Percentiles rank a stretch among this genome's conserved stretches.
Evolutionary conservation across 2,797 vertebrate species (phyloP).

Genomic region (Sciaenops ocellatus): DNA sequence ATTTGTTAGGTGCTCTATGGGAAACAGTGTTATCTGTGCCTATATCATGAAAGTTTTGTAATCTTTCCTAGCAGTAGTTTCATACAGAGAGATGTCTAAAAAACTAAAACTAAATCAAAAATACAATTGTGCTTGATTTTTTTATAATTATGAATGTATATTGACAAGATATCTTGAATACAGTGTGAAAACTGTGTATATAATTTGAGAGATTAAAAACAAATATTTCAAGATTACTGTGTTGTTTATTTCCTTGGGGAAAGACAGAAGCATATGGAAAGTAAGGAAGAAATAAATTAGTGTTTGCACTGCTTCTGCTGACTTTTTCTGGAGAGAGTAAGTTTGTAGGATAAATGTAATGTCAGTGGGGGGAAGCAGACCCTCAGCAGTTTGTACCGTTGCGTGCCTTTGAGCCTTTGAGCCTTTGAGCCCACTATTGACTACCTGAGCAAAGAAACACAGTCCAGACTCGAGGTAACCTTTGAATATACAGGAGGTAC

Average conservation of each 20-base stretch:
- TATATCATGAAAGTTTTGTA: conserved; percentile 29
- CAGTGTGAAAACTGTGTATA: conserved; percentile 55
- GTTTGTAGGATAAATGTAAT: conserved; percentile 29
- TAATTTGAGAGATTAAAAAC: conserved; percentile 71
- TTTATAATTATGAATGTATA: conserved; percentile 74
- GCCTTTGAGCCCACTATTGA: conserved; percentile 12
- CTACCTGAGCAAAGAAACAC: conserved; percentile 5
- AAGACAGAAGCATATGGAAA: background rate
- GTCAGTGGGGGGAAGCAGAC: background rate
- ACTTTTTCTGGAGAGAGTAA: background rate
- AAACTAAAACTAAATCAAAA: conserved; percentile 31
- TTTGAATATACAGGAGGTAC: background rate
- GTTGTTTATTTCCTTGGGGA: background rate
- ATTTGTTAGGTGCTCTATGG: conserved; percentile 44
- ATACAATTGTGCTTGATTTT: conserved; percentile 38
- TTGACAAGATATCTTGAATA: conserved; percentile 46
- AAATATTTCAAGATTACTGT: conserved; percentile 44
- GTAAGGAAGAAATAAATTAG: background rate
- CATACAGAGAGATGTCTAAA: conserved; percentile 21
- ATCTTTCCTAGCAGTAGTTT: conserved; percentile 27
- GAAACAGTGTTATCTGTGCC: conserved; percentile 46
- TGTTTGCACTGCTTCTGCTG: background rate
- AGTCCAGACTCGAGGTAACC: background rate
- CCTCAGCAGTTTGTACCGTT: conserved; percentile 12
- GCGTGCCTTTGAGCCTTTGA: conserved; percentile 10